A percentile compares a stretch with the other conserved stretches of the same genome.
Evolutionary conservation across 2,888 invertebrate genomes (phyloP).

Genomic region (Agrochola lota): DNA sequence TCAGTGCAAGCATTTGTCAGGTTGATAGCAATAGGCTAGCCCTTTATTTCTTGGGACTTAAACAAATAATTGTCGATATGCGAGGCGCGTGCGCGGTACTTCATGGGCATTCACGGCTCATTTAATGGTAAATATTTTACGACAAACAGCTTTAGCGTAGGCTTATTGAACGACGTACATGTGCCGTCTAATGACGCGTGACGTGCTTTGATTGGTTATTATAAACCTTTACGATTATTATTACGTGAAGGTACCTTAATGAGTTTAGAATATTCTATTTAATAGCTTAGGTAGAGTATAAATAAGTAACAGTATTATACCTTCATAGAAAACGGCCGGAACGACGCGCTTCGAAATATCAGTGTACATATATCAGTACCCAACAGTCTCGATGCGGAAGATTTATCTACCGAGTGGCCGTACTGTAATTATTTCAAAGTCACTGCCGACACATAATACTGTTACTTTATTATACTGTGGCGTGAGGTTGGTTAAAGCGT

Average conservation of each 20-base stretch:
- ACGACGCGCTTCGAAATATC: no score
- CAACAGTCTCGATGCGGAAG: no score
- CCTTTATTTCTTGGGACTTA: no score
- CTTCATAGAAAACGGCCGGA: no score
- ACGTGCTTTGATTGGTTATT: slow-evolving; percentile 47
- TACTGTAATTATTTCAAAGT: no score
- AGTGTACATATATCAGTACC: no score
- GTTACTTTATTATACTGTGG: no score
- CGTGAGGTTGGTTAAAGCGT: neutral
- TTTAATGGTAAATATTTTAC: slow-evolving; percentile 74
- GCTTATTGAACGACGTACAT: slow-evolving; percentile 58
- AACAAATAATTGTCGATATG: slow-evolving; percentile 32
- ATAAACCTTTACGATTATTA: slow-evolving; percentile 54
- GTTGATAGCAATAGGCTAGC: no score
- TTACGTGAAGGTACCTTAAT: slow-evolving; percentile 47
- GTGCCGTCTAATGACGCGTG: slow-evolving; percentile 51
- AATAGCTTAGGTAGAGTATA: neutral
- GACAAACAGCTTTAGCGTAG: slow-evolving; percentile 65
- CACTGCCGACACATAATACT: no score
- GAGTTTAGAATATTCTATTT: neutral
- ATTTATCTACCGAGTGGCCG: no score
- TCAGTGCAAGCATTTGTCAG: no score
- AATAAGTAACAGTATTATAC: no score
- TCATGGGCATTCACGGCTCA: slow-evolving; percentile 69
- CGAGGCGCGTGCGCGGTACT: slow-evolving; percentile 68